Conservation (phyloP, 2,888 invertebrate species). For the Pediacus dermestoides region DNA sequence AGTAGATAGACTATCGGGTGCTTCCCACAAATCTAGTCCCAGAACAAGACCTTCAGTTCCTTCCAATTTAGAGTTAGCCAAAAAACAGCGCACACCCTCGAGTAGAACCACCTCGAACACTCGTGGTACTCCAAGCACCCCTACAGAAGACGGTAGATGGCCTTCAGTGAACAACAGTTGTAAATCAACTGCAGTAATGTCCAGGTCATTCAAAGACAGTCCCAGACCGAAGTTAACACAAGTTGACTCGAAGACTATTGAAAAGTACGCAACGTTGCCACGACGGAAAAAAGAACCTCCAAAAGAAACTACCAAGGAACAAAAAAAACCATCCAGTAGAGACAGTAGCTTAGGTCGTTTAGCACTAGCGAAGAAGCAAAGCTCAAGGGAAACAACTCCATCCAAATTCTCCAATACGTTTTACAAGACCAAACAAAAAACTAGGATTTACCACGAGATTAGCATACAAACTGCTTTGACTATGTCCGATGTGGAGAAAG, state of each 20-base stretch:
- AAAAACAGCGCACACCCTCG: constrained; percentile 25
- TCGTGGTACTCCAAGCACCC: constrained; percentile 55
- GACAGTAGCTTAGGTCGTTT: constrained; percentile 29
- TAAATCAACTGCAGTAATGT: constrained; percentile 46
- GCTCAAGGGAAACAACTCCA: constrained; percentile 25
- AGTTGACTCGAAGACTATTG: constrained; percentile 55
- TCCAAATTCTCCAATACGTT: constrained; percentile 39
- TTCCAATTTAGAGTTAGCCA: constrained; percentile 33
- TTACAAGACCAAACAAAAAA: constrained; percentile 52
- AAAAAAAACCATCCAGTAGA: constrained; percentile 24
- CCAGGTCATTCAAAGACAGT: constrained; percentile 42
- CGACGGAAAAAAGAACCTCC: constrained; percentile 67
- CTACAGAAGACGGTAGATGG: constrained; percentile 69
- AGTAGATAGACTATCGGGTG: constrained; percentile 38
- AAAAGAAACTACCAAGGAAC: constrained; percentile 39
- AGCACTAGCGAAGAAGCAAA: constrained; percentile 29
- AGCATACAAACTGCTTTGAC: constrained; percentile 74
- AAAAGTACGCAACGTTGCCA: constrained; percentile 76
- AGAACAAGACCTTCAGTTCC: constrained; percentile 35
- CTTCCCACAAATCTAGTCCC: constrained; percentile 27
- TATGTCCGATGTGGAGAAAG: constrained; percentile 68
- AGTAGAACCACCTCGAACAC: constrained; percentile 25
- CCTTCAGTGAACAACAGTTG: constrained; percentile 55
- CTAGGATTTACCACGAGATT: constrained; percentile 78
- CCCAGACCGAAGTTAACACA: constrained; percentile 40